These are phyloP conservation scores for Pyrochroa serraticornis DNA, from an alignment of 2,888 invertebrate species.

Conservation along the genomic window DNA sequence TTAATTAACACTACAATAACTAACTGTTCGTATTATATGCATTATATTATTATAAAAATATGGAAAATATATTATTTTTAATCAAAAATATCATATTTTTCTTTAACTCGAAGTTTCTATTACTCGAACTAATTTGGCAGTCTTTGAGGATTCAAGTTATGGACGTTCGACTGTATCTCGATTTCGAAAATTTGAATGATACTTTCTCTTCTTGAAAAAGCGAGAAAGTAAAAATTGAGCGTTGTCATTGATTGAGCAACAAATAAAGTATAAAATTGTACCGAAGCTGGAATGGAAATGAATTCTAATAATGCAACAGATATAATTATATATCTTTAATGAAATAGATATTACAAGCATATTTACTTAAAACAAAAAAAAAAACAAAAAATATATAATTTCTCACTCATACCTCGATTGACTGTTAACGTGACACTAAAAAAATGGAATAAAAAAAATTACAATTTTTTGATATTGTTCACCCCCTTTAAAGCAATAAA, in stretches of 20 bases:
- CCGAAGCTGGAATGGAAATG: constrained; percentile 1
- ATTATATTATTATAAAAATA: too few relatives aligned
- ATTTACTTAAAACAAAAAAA: constrained; percentile 3
- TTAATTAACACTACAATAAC: too few relatives aligned
- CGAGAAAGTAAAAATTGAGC: constrained; percentile 4
- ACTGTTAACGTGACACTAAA: background rate
- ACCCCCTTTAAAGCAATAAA: constrained; percentile 1
- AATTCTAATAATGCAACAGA: constrained; percentile 3
- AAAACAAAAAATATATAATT: too few relatives aligned
- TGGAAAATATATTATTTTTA: too few relatives aligned
- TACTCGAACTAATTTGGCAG: too few relatives aligned
- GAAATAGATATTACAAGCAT: background rate
- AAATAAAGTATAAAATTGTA: constrained; percentile 4
- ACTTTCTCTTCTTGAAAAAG: too few relatives aligned
- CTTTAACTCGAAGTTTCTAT: too few relatives aligned
- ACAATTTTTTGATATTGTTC: background rate
- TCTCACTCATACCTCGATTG: background rate
- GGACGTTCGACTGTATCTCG: too few relatives aligned
- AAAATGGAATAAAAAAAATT: constrained; percentile 3
- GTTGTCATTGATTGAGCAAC: constrained; percentile 2
- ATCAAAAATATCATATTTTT: too few relatives aligned
- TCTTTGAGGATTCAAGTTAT: too few relatives aligned
- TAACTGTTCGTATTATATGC: too few relatives aligned
- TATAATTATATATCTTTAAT: constrained; percentile 3
- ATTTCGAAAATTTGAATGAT: too few relatives aligned